Evolutionary conservation across 2,888 invertebrate genomes (phyloP).

Genomic region (Nycteola revayana): DNA sequence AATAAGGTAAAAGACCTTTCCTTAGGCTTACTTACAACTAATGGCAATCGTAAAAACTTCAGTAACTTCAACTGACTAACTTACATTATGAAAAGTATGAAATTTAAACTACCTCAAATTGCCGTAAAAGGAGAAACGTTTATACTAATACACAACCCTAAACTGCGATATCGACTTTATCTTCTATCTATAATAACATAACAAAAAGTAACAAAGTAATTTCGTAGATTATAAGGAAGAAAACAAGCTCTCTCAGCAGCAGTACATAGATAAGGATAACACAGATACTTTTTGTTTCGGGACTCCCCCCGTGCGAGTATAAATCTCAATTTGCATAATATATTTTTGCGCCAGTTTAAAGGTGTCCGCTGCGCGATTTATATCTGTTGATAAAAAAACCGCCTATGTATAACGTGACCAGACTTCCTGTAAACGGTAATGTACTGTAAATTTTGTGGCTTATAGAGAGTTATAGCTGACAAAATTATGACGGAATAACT

Average conservation of each 20-base stretch:
- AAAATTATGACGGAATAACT: too few species aligned
- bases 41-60: too few species aligned
- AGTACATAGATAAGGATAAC: slow-evolving; percentile 25
- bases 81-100: too few species aligned
- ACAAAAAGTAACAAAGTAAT: slow-evolving; percentile 17
- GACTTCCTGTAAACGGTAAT: too few species aligned
- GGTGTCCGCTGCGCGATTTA: slow-evolving; percentile 33
- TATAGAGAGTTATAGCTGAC: too few species aligned
- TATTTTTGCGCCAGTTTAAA: slow-evolving; percentile 47
- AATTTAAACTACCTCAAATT: too few species aligned
- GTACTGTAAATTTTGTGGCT: too few species aligned
- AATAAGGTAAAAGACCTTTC: too few species aligned
- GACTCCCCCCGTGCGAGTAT: slow-evolving; percentile 42
- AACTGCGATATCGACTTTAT: slow-evolving; percentile 7
- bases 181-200: background rate
- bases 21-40: too few species aligned
- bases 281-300: slow-evolving; percentile 38
- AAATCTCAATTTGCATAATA: slow-evolving; percentile 59
- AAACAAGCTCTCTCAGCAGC: slow-evolving; percentile 26
- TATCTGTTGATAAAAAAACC: slow-evolving; percentile 13
- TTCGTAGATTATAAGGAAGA: slow-evolving; percentile 20
- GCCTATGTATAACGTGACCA: slow-evolving; percentile 18
- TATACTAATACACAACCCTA: background rate
- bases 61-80: too few species aligned
- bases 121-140: too few species aligned